Evolutionary conservation across 2,888 invertebrate genomes (phyloP).

Genomic region (Pyrrhia umbra): DNA sequence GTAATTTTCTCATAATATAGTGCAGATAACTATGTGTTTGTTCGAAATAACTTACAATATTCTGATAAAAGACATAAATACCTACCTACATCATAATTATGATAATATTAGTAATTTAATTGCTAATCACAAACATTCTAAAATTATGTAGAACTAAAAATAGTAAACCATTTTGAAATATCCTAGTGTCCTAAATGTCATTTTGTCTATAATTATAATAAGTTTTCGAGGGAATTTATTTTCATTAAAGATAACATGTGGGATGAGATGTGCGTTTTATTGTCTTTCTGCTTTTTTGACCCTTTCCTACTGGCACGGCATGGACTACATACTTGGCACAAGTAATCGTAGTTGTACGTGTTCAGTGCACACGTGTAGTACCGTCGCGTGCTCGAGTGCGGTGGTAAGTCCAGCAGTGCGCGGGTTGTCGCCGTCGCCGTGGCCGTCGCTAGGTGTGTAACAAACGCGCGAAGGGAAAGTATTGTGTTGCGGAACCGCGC

Average conservation of each 20-base stretch:
- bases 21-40: slow-evolving; percentile 16
- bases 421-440: slow-evolving; percentile 55
- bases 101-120: slow-evolving; percentile 56
- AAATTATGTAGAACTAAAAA: slow-evolving; percentile 55
- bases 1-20: slow-evolving; percentile 17
- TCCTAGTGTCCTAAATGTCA: slow-evolving; percentile 61
- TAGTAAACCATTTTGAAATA: slow-evolving; percentile 57
- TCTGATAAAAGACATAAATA: slow-evolving; percentile 54
- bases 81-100: slow-evolving; percentile 32
- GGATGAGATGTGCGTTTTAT: slow-evolving; percentile 55
- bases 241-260: slow-evolving; percentile 77
- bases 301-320: neutral
- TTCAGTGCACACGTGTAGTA: slow-evolving; percentile 8
- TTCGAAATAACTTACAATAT: slow-evolving; percentile 36
- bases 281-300: slow-evolving; percentile 13
- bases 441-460: slow-evolving; percentile 58
- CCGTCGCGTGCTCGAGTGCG: slow-evolving; percentile 54
- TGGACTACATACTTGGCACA: neutral
- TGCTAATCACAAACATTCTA: slow-evolving; percentile 54
- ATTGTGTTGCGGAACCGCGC: slow-evolving; percentile 73
- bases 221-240: slow-evolving; percentile 75
- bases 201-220: slow-evolving; percentile 69
- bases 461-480: slow-evolving; percentile 74
- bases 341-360: neutral
- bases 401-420: slow-evolving; percentile 59